These are phyloP conservation scores for Drosophila ustulata DNA, from an alignment of 2,888 invertebrate genomes.

Conservation along the genomic window DNA sequence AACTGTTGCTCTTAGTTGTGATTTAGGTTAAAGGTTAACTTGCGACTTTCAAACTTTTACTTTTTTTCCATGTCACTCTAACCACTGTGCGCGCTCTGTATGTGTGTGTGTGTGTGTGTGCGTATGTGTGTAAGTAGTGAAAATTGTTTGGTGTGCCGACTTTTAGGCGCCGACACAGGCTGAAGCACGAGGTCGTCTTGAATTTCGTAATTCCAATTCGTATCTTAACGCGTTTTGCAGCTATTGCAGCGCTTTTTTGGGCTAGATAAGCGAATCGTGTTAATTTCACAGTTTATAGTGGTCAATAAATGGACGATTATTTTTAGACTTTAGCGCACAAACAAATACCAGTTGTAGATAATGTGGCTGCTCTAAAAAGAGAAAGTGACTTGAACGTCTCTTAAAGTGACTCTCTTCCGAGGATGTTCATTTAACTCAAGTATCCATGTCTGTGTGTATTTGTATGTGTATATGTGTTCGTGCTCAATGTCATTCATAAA, in stretches of 20 bases:
- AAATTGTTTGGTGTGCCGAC: constrained; percentile 60
- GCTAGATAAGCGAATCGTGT: constrained; percentile 44
- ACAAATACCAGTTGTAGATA: constrained; percentile 19
- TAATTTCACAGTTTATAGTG: constrained; percentile 46
- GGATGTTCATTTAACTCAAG: constrained; percentile 22
- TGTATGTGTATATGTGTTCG: background rate
- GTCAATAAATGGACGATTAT: constrained; percentile 36
- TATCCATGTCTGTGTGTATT: constrained; percentile 25
- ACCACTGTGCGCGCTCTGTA: constrained; percentile 7
- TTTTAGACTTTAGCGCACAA: constrained; percentile 35
- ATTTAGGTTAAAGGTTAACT: constrained; percentile 78
- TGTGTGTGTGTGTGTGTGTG: constrained; percentile 8
- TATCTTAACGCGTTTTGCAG: constrained; percentile 24
- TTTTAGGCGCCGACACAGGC: constrained; percentile 61
- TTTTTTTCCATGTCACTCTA: constrained; percentile 39
- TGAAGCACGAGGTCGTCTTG: constrained; percentile 5
- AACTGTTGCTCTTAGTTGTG: constrained; percentile 72
- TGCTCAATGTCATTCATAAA: constrained; percentile 75
- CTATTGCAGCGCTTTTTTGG: constrained; percentile 9
- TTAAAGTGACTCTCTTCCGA: constrained; percentile 31
- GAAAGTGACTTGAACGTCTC: constrained; percentile 10
- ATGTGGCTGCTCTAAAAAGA: constrained; percentile 3
- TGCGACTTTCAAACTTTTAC: constrained; percentile 69
- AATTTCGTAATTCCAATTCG: constrained; percentile 26
- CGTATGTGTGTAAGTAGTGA: constrained; percentile 24